Evolutionary conservation across 2,888 invertebrate species (phyloP).

Genomic region (Isotomurus palustris): DNA sequence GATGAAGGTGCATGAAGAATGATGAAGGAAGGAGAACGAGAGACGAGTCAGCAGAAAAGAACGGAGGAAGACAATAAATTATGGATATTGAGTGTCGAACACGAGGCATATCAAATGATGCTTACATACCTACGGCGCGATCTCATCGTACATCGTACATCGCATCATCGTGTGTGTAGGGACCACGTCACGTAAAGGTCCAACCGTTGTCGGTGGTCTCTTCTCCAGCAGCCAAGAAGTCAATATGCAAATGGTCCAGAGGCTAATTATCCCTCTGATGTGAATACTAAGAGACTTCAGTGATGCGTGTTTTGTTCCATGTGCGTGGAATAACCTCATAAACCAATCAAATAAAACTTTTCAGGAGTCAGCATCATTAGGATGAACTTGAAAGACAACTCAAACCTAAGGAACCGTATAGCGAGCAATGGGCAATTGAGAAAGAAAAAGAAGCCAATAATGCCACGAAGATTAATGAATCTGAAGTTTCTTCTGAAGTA

Average conservation of each 20-base stretch:
- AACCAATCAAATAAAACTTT: neutral
- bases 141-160: too few species aligned
- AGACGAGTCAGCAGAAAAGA: neutral
- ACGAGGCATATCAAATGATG: too few species aligned
- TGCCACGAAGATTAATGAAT: too few species aligned
- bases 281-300: constrained; percentile 1
- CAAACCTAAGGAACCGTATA: too few species aligned
- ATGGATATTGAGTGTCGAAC: constrained; percentile 10
- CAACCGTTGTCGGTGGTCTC: constrained; percentile 21
- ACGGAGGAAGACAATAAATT: constrained; percentile 13
- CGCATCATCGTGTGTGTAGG: too few species aligned
- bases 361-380: constrained; percentile 8
- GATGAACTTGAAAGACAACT: neutral
- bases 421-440: too few species aligned
- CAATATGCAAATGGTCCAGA: constrained; percentile 3
- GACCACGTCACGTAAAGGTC: too few species aligned
- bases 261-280: constrained; percentile 11
- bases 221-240: constrained; percentile 1
- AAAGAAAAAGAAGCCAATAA: too few species aligned
- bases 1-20: neutral
- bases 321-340: neutral
- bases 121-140: too few species aligned
- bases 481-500: too few species aligned
- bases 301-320: too few species aligned
- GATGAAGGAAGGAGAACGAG: neutral